Evolutionary conservation across 2,888 invertebrate genomes (phyloP).

Genomic region (Drosophila pegasa): DNA sequence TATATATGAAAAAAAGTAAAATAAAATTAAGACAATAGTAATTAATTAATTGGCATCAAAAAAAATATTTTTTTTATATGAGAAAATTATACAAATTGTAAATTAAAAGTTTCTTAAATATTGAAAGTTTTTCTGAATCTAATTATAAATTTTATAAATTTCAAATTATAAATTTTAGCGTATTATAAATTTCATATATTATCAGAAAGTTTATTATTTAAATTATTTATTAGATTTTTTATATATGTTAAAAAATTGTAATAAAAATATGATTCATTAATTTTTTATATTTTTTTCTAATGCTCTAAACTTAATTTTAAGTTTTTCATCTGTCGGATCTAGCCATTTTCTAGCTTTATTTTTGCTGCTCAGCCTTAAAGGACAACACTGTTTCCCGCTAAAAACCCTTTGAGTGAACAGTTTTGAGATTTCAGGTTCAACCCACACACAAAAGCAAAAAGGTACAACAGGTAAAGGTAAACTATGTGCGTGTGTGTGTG

Average conservation of each 20-base stretch:
- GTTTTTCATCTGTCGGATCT: not conserved
- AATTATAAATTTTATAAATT: no score
- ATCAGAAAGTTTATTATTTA: no score
- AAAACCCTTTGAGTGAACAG: constrained; percentile 56
- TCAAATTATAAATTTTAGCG: no score
- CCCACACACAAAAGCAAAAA: constrained; percentile 43
- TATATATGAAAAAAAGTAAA: no score
- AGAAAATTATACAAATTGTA: no score
- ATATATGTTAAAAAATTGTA: not conserved
- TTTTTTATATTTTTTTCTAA: not conserved
- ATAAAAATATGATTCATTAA: not conserved
- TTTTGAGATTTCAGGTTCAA: constrained; percentile 13
- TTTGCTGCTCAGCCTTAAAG: not conserved
- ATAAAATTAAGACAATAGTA: no score
- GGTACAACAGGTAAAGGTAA: constrained; percentile 50
- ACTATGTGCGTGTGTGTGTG: constrained; percentile 9
- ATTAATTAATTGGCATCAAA: no score
- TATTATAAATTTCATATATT: no score
- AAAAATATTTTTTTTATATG: no score
- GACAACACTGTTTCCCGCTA: not conserved
- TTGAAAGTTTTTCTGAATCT: no score
- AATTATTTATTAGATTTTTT: not conserved
- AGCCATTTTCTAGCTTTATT: not conserved
- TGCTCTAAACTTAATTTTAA: not conserved
- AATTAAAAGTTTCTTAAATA: no score